Evolutionary conservation across 2,113 vertebrate genomes (phyloP).

Genomic region (Alces alces): DNA sequence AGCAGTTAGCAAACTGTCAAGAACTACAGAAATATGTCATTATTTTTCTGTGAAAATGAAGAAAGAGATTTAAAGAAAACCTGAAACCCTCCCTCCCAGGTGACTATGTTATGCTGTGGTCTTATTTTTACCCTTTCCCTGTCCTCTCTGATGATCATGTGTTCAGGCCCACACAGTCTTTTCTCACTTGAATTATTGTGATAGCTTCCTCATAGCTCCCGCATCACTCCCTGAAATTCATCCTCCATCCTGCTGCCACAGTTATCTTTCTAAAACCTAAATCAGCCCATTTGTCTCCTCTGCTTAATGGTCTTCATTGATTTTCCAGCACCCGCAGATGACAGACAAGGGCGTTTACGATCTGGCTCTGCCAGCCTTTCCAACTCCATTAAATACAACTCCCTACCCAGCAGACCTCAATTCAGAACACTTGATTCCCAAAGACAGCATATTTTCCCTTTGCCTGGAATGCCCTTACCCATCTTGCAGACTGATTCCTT

Average conservation of each 20-base stretch:
- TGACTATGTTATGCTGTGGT: fast-evolving
- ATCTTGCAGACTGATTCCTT: not conserved
- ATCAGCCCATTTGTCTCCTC: not conserved
- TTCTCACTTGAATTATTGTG: not conserved
- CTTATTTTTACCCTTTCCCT: not conserved
- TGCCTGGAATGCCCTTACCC: not conserved
- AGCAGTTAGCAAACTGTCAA: not conserved
- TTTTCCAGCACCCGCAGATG: not conserved
- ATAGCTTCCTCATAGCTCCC: not conserved
- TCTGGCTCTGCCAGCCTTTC: not conserved
- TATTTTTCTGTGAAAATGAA: not conserved
- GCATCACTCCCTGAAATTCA: not conserved
- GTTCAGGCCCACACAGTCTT: not conserved
- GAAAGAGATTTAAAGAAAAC: not conserved
- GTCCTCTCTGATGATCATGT: not conserved
- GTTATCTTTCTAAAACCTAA: not conserved
- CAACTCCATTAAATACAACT: not conserved
- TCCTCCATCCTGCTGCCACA: not conserved
- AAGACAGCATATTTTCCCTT: not conserved
- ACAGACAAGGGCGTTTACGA: not conserved
- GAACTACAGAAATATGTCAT: not conserved
- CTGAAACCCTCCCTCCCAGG: not conserved
- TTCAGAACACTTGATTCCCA: not conserved
- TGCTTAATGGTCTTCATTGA: not conserved
- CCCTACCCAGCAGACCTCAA: not conserved